Conservation (phyloP, 2,797 vertebrate genomes). For the Crocodylus rhombifer region DNA sequence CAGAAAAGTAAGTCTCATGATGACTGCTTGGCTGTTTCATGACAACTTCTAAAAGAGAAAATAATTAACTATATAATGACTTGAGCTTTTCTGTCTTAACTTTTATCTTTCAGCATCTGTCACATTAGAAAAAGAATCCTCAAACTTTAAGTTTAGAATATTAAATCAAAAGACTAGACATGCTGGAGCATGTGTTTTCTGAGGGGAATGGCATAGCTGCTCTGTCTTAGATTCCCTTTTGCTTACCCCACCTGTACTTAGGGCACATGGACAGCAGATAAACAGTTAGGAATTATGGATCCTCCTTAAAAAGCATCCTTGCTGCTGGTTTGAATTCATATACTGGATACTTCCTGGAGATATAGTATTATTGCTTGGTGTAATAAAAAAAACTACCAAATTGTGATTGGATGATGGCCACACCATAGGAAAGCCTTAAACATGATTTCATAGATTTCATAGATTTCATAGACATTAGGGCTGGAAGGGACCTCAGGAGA, state of each 20-base stretch:
- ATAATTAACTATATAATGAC: conserved; percentile 35
- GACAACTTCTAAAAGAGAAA: not conserved
- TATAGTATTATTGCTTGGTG: not conserved
- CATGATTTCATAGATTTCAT: not conserved
- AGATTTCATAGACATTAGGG: too few species aligned
- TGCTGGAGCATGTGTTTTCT: not conserved
- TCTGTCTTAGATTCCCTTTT: not conserved
- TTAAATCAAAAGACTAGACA: not conserved
- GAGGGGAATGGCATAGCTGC: not conserved
- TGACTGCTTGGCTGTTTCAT: not conserved
- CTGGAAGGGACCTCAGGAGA: too few species aligned
- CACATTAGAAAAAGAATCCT: not conserved
- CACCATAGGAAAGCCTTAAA: not conserved
- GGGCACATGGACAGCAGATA: not conserved
- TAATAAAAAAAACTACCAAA: not conserved
- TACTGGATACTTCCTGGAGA: not conserved
- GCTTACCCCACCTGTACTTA: not conserved
- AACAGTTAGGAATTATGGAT: not conserved
- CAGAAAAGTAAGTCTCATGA: not conserved
- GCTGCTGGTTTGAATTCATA: not conserved
- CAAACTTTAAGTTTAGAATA: not conserved
- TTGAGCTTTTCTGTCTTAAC: conserved; percentile 12
- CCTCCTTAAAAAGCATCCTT: not conserved
- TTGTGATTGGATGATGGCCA: not conserved
- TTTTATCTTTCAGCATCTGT: conserved; percentile 12